These are phyloP conservation scores for Papilio gigon DNA, from an alignment of 2,888 invertebrate genomes.

Conservation along the genomic window DNA sequence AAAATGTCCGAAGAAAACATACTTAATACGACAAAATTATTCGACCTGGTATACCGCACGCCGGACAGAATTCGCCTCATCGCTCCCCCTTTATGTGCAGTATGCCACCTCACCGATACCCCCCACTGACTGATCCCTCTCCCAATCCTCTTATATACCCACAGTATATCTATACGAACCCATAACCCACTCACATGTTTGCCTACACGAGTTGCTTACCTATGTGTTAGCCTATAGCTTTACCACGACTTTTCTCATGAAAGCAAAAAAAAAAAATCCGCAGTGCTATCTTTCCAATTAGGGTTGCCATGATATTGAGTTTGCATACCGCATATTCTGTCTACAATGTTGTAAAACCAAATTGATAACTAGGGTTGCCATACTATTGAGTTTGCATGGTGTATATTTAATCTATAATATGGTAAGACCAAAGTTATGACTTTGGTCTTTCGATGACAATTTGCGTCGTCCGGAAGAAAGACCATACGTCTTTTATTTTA, in stretches of 20 bases:
- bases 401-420: neutral
- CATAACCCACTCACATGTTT: conserved; percentile 1
- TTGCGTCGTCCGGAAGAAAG: no score
- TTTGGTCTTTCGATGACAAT: no score
- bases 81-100: conserved; percentile 28
- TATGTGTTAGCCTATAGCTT: no score
- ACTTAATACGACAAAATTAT: conserved; percentile 17
- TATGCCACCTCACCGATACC: conserved; percentile 14
- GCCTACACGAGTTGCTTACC: no score
- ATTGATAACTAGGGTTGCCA: neutral
- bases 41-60: neutral
- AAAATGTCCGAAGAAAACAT: neutral
- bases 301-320: no score
- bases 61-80: conserved; percentile 15
- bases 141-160: conserved; percentile 8
- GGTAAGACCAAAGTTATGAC: no score
- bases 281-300: no score
- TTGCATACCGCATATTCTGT: no score
- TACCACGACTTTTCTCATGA: neutral
- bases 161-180: neutral
- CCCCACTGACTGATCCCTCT: conserved; percentile 22
- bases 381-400: neutral
- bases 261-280: no score
- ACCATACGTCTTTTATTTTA: no score
- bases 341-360: no score